Evolutionary conservation across 2,113 vertebrate genomes (phyloP).

Genomic region (Hyla sarda): DNA sequence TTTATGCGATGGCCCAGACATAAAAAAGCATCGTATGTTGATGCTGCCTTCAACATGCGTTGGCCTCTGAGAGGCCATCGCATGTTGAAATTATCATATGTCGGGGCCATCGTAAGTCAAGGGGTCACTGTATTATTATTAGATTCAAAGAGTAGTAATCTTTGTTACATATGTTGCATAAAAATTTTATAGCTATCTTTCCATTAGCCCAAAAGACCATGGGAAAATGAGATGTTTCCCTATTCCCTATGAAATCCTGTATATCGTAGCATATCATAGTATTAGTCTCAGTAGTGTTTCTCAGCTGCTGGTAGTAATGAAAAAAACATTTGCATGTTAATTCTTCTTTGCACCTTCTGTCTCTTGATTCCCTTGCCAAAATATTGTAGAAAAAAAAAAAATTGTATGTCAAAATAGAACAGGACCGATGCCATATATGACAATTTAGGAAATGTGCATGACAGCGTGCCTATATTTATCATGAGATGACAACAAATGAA

Average conservation of each 20-base stretch:
- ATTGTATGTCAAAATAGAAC: constrained; percentile 26
- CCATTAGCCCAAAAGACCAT: too few relatives aligned
- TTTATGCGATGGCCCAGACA: too few relatives aligned
- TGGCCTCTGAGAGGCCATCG: too few relatives aligned
- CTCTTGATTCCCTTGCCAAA: constrained; percentile 20
- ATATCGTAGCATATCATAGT: neutral
- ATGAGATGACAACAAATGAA: constrained; percentile 12
- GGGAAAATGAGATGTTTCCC: neutral
- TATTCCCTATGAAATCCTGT: neutral
- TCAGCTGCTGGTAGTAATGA: constrained; percentile 42
- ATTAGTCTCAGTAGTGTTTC: constrained; percentile 24
- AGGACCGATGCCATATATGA: neutral
- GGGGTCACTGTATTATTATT: too few relatives aligned
- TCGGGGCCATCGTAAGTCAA: too few relatives aligned
- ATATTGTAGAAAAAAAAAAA: constrained; percentile 32
- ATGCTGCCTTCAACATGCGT: too few relatives aligned
- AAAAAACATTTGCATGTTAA: constrained; percentile 43
- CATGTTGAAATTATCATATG: too few relatives aligned
- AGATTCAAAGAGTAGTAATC: too few relatives aligned
- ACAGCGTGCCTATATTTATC: constrained; percentile 23
- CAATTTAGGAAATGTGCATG: constrained; percentile 12
- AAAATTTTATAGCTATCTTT: too few relatives aligned
- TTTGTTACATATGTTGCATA: too few relatives aligned
- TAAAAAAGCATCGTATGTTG: too few relatives aligned
- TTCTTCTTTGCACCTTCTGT: constrained; percentile 25